phyloP scores from a whole-genome alignment of 2,888 invertebrate genomes.

The Caradrina clavipalpis region DNA sequence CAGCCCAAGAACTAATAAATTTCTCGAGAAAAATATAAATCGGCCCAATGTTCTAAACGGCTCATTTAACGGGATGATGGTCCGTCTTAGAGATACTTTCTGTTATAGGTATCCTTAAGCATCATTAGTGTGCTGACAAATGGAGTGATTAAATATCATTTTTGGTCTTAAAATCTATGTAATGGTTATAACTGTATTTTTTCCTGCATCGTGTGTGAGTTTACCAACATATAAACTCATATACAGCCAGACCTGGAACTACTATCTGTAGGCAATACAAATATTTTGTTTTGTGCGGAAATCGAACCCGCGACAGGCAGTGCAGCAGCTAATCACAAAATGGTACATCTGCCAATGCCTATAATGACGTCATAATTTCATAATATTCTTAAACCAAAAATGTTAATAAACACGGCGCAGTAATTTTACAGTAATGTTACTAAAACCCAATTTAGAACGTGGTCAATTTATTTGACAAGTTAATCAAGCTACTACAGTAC shows the following conservation, averaged over 20 bases:
- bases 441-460: slow-evolving; percentile 28
- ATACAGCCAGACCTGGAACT: no score
- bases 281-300: no score
- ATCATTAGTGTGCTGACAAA: slow-evolving; percentile 20
- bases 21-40: slow-evolving; percentile 12
- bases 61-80: slow-evolving; percentile 1
- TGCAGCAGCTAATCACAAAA: no score
- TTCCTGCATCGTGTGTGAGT: no score
- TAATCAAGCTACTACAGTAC: slow-evolving; percentile 9
- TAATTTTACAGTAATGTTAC: neutral
- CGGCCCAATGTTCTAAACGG: neutral
- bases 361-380: no score
- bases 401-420: neutral
- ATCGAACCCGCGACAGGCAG: no score
- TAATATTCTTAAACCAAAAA: neutral
- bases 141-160: neutral
- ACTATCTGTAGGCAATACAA: no score
- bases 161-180: no score
- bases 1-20: slow-evolving; percentile 7
- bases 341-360: no score
- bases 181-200: no score
- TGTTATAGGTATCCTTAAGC: neutral
- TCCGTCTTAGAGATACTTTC: slow-evolving; percentile 10
- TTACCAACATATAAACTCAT: no score
- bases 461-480: slow-evolving; percentile 32